Evolutionary conservation across 2,113 vertebrate genomes (phyloP).

Genomic region (Poecilia latipinna): DNA sequence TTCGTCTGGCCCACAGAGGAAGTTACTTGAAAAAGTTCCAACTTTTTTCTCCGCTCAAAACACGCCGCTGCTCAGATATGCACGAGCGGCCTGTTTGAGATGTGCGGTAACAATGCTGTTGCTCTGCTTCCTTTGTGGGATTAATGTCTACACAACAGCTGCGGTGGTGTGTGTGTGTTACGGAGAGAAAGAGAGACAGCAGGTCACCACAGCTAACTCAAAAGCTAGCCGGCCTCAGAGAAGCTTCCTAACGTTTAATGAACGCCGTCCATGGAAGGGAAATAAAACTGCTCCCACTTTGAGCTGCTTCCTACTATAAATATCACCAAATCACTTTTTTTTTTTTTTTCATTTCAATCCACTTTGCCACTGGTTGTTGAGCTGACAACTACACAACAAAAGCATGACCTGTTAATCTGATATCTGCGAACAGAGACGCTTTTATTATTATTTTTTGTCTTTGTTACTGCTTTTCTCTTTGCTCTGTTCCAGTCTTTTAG

Average conservation of each 20-base stretch:
- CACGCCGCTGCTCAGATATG: conserved; percentile 17
- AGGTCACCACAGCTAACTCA: conserved; percentile 30
- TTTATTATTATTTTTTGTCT: not conserved
- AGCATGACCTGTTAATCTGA: not conserved
- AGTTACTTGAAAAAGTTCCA: conserved; percentile 27
- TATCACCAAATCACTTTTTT: not conserved
- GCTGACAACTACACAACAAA: not conserved
- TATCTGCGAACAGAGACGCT: not conserved
- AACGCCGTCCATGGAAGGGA: conserved; percentile 32
- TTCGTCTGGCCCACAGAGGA: conserved; percentile 20
- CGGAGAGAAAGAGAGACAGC: not conserved
- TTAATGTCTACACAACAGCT: conserved; percentile 54
- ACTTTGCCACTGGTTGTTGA: not conserved
- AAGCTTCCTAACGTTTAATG: conserved; percentile 47
- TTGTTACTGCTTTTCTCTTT: not conserved
- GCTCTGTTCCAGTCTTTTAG: not conserved
- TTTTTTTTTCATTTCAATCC: conserved; percentile 11
- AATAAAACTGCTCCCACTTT: conserved; percentile 43
- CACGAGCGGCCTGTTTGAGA: conserved; percentile 36
- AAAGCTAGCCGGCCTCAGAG: conserved; percentile 41
- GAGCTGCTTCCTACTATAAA: conserved; percentile 8
- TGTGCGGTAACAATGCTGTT: conserved; percentile 47
- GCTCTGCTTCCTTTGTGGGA: conserved; percentile 69
- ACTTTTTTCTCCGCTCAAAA: conserved; percentile 34
- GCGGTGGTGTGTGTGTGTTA: conserved; percentile 29